Base-by-base conservation (phyloP, 2,113 vertebrate genomes). In the Grallaria varia region DNA sequence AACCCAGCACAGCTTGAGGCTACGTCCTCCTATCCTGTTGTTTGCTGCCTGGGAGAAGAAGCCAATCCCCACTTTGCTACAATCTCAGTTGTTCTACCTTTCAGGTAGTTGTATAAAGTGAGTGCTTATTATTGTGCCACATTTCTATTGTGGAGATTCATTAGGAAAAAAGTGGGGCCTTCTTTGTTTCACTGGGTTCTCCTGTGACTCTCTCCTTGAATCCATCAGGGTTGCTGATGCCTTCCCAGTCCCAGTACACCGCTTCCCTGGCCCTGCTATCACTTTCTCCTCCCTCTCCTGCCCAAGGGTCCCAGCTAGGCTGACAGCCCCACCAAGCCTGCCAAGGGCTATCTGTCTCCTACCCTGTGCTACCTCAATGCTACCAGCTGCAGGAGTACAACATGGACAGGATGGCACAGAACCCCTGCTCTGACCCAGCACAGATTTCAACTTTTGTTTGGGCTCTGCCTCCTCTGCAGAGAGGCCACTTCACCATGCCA, bases 321-420 rank as follows among this genome's bases (percentile, higher is more conserved):
- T 3, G 9, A 28, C 1, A 20, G 39, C 16, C 40, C 16, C 24
- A 21, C 0, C 0, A 1, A 68, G 27, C 49, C 39, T 22, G 39
- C 24, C 27, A 21, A 55, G 68, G 28, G 33, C 59, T 47, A 12
- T 37, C 30, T 60, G 37, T 24, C 13, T 19, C 19, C 62, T 20
- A 35, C 49, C 27, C 31, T 1, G 20, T 19, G 2, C 30, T 31
- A 15, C 23, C 31, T 5, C 69, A 15, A 20, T 0, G 1, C 73
- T 56, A 37, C 50, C 74, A 37, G 49, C 35, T 19, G 2, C 39
- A 72, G 52, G 7, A 90, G 47, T 24, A 25, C 1, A 0, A 18
- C 1, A 6, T 2, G 5, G 44, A 31, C 0, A 1, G 4, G 35
- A 40, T 1, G 2, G 37, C 50, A 84, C 2, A 0, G 9, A 63